Evolutionary conservation across 1,140 invertebrate species (phyloP).

Genomic region (Chelonus insularis): DNA sequence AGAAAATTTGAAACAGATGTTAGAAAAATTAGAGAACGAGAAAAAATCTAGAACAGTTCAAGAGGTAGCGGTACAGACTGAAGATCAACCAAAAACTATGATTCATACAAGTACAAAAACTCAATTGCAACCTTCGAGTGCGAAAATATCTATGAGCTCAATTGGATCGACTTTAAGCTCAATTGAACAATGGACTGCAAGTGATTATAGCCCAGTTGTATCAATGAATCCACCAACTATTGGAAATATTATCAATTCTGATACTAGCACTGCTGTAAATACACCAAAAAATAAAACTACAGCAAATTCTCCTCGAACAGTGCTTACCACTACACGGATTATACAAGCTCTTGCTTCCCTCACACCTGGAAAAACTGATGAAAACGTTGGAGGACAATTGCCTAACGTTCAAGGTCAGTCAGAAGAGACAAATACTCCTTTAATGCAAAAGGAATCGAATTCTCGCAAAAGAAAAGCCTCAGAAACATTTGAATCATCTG

Average conservation of each 20-base stretch:
- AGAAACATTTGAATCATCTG: constrained; percentile 34
- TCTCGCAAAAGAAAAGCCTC: constrained; percentile 27
- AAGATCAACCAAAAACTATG: constrained; percentile 28
- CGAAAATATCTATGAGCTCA: constrained; percentile 22
- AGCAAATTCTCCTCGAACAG: constrained; percentile 36
- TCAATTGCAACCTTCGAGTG: not conserved
- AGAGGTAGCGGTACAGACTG: constrained; percentile 38
- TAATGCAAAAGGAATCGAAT: constrained; percentile 4
- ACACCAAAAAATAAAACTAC: not conserved
- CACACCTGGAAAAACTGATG: constrained; percentile 33
- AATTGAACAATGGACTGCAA: constrained; percentile 51
- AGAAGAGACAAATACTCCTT: constrained; percentile 22
- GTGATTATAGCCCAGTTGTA: constrained; percentile 36
- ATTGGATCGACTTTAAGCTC: constrained; percentile 42
- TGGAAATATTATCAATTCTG: constrained; percentile 36
- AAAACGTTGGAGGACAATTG: not conserved
- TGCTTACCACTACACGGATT: constrained; percentile 53
- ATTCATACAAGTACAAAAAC: constrained; percentile 11
- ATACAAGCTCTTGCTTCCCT: constrained; percentile 52
- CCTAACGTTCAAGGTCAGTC: constrained; percentile 31
- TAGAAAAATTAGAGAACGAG: constrained; percentile 35
- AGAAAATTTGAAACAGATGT: constrained; percentile 36
- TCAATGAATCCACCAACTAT: constrained; percentile 45
- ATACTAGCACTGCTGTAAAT: constrained; percentile 38
- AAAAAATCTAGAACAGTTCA: constrained; percentile 31